These are phyloP conservation scores for Lycaon pictus DNA, from an alignment of 2,113 vertebrate species.

Conservation along the genomic window DNA sequence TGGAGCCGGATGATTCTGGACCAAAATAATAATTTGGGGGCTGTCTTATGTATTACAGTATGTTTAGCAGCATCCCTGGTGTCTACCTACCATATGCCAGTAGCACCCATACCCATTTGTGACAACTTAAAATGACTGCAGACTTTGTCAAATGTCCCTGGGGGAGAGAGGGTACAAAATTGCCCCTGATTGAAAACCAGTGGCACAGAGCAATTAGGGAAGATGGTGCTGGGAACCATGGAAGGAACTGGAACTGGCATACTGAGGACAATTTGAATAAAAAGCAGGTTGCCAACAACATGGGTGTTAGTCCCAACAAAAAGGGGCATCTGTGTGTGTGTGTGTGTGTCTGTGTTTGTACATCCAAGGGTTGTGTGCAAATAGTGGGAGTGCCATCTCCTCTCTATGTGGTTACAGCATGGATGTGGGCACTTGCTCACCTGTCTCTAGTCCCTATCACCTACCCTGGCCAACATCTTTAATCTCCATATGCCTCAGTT, in stretches of 20 bases:
- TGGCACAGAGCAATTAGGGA: neutral
- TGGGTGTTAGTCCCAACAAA: neutral
- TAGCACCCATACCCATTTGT: neutral
- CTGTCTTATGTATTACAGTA: neutral
- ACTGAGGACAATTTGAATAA: neutral
- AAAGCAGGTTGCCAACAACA: neutral
- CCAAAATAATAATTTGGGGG: neutral
- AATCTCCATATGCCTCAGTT: neutral
- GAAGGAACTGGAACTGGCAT: neutral
- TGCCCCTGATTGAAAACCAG: neutral
- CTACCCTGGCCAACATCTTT: neutral
- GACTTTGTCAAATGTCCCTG: neutral
- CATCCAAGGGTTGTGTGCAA: neutral
- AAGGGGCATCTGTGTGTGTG: neutral
- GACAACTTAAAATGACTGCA: neutral
- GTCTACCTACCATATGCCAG: neutral
- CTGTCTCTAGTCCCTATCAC: neutral
- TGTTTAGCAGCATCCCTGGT: neutral
- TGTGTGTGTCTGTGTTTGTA: rapidly evolving
- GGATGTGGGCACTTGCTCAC: neutral
- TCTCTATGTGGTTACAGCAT: neutral
- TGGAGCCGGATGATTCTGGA: neutral
- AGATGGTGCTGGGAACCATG: neutral
- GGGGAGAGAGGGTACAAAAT: neutral
- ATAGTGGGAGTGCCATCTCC: neutral